These are phyloP conservation scores for Tauraco erythrolophus DNA, from an alignment of 2,113 vertebrate genomes.

Conservation along the genomic window DNA sequence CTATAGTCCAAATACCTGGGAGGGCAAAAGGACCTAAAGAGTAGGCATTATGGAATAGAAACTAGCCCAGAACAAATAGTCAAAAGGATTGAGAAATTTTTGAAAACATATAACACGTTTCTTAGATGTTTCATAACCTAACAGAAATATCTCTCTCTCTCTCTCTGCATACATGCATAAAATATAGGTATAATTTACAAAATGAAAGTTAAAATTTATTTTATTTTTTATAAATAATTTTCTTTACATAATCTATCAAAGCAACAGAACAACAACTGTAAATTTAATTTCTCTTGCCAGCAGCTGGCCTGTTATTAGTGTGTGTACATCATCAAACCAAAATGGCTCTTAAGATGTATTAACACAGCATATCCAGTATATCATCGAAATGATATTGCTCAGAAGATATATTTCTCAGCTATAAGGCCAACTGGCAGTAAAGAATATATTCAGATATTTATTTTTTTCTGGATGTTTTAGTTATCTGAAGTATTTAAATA, in stretches of 20 bases:
- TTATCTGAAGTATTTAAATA: neutral
- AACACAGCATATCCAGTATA: neutral
- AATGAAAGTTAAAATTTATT: neutral
- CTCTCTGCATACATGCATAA: neutral
- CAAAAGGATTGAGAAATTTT: neutral
- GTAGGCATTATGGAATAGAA: neutral
- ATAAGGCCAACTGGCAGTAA: neutral
- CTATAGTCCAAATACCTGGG: neutral
- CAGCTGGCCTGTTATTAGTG: neutral
- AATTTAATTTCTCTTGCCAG: neutral
- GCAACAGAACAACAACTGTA: neutral
- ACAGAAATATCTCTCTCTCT: neutral
- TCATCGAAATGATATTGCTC: neutral
- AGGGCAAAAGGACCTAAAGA: neutral
- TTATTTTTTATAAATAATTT: neutral
- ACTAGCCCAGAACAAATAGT: neutral
- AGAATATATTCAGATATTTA: neutral
- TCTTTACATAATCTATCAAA: neutral
- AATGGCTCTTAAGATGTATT: neutral
- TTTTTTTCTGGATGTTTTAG: neutral
- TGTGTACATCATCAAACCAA: neutral
- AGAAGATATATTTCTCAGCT: neutral
- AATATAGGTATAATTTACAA: neutral
- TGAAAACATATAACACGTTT: neutral
- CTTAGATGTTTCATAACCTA: neutral